Base-by-base conservation (phyloP, 2,797 vertebrate genomes). In the Melanotaenia nigrans region DNA sequence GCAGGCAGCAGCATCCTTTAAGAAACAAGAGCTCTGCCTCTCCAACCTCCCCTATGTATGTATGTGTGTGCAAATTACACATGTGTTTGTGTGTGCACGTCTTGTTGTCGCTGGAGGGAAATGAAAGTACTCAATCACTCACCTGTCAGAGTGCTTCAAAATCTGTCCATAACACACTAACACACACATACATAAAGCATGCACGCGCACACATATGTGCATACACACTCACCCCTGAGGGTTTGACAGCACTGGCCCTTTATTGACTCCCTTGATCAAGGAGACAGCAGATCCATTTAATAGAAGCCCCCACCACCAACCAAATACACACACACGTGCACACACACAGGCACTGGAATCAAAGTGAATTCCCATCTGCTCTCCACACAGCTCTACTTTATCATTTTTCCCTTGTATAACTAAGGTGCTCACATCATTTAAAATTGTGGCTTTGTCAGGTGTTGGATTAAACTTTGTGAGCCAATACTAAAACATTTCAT, bases 61-160 rank as follows among this genome's bases (percentile, higher is more conserved):
- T 33, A 28, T 54, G 55, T 73, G 67, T 73, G 71, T 73, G 62
- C 59, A 61, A 38, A 22, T 40, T 57, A 36, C 8, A n/a, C 68
- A 25, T 69, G 73, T 81, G 77, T 86, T 59, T 87, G 79, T 79
- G 81, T 77, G 85, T 35, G 73, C 28, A 49, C 72, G 86, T 90
- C 79, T 88, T 87, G 76, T 87, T 91, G 90, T 92, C 73, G 81
- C 91, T 91, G 87, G 86, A 91, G 90, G 89, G 89, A 92, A 93
- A 93, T 93, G 90, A 92, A 93, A 93, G 92, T 90, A 92, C 92
- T 93, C 92, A 91, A 92, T 93, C 93, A 93, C 86, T 93, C 93
- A 93, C 92, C 92, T 93, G 93, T 94, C 93, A 94, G 90, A 90
- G 90, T 86, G 75, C 89, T 89, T 89, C 88, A 89, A 69, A 88